Evolutionary conservation across 1,140 invertebrate species (phyloP).

Genomic region (Myzus persicae): DNA sequence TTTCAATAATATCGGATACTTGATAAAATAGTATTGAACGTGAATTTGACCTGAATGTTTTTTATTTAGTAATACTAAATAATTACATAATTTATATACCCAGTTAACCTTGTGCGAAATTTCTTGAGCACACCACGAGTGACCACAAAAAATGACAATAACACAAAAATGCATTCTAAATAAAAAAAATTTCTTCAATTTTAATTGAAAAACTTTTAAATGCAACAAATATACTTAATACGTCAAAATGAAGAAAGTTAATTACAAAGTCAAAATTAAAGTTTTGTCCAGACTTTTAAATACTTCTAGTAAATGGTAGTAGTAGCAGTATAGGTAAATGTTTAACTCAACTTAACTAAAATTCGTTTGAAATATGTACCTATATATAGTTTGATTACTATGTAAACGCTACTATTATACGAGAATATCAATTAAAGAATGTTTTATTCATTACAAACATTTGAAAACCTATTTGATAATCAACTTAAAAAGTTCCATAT

Average conservation of each 20-base stretch:
- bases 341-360: not conserved
- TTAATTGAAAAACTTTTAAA: slow-evolving; percentile 7
- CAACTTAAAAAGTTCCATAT: no score
- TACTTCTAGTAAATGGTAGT: not conserved
- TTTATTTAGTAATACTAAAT: slow-evolving; percentile 23
- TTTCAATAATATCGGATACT: not conserved
- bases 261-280: not conserved
- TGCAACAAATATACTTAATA: not conserved
- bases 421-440: no score
- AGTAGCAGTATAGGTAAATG: not conserved
- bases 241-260: not conserved
- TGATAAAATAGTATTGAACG: not conserved
- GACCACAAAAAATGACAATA: not conserved
- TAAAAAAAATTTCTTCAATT: no score
- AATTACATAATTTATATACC: slow-evolving; percentile 26
- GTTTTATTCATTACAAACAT: no score
- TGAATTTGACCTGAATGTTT: slow-evolving; percentile 31
- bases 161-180: not conserved
- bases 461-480: no score
- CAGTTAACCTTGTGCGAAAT: slow-evolving; percentile 35
- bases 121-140: not conserved
- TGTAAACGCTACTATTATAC: no score
- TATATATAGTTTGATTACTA: no score
- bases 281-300: not conserved
- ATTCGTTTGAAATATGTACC: no score